Evolutionary conservation across 2,797 vertebrate species (phyloP).

Genomic region (Spondyliosoma cantharus): DNA sequence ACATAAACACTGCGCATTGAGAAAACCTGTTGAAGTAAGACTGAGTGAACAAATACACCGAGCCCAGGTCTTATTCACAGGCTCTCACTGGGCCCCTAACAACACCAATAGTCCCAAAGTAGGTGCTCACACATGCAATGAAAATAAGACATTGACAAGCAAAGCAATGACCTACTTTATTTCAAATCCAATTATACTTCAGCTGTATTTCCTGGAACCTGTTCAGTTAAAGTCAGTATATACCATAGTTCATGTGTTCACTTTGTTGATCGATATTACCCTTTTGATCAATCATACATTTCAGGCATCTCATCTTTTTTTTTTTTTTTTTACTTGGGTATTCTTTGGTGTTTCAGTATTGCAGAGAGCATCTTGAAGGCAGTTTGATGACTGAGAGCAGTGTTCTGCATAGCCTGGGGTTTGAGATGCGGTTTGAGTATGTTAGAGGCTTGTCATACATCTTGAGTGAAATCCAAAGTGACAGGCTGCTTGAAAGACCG

Average conservation of each 20-base stretch:
- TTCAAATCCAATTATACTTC: conserved; percentile 5
- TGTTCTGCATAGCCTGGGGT: conserved; percentile 65
- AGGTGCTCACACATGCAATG: background rate
- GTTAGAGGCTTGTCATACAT: conserved; percentile 70
- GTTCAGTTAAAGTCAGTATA: background rate
- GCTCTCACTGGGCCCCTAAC: conserved; percentile 18
- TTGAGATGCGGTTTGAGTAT: conserved; percentile 68
- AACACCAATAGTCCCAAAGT: conserved; percentile 8
- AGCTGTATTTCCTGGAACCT: background rate
- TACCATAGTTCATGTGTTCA: background rate
- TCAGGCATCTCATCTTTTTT: conserved; percentile 23
- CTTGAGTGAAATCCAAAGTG: conserved; percentile 74
- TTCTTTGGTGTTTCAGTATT: conserved; percentile 42
- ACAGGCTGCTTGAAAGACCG: conserved; percentile 73
- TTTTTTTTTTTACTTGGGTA: conserved; percentile 27
- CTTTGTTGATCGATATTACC: background rate
- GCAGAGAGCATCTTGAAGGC: conserved; percentile 53
- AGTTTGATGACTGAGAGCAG: conserved; percentile 59
- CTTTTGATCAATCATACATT: conserved; percentile 39
- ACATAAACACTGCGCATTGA: conserved; percentile 54
- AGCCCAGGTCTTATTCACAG: conserved; percentile 14
- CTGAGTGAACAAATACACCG: conserved; percentile 38
- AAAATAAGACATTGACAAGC: conserved; percentile 22
- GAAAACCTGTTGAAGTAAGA: conserved; percentile 41
- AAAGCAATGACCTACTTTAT: conserved; percentile 15